Percentiles rank a stretch among this genome's conserved stretches.
These are phyloP conservation scores for Lordiphosa fenestrarum DNA, from an alignment of 2,888 invertebrate genomes.

Conservation along the genomic window DNA sequence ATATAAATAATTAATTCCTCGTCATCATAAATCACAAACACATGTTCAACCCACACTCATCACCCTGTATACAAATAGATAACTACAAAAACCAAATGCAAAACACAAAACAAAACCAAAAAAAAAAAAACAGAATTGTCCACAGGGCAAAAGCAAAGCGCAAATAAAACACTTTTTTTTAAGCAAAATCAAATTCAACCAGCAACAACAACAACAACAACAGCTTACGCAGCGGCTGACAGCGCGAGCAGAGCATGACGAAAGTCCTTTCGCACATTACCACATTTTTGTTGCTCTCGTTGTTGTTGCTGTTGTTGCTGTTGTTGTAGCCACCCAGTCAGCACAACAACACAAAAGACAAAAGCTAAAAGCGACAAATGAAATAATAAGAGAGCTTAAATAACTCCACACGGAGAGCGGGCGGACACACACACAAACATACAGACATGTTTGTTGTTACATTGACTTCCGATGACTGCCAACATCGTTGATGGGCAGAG, in stretches of 20 bases:
- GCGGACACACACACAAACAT: slow-evolving; percentile 16
- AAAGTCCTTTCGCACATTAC: slow-evolving; percentile 77
- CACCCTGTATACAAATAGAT: slow-evolving; percentile 38
- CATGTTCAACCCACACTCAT: slow-evolving; percentile 13
- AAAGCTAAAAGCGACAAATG: slow-evolving; percentile 76
- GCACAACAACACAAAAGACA: slow-evolving; percentile 72
- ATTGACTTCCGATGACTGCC: slow-evolving; percentile 76
- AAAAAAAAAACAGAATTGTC: slow-evolving; percentile 34
- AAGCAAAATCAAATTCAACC: slow-evolving; percentile 67
- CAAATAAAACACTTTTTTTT: slow-evolving; percentile 43
- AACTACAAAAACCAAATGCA: not conserved
- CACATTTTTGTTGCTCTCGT: slow-evolving; percentile 57
- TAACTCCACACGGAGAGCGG: slow-evolving; percentile 72
- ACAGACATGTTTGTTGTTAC: slow-evolving; percentile 71
- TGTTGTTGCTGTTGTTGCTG: slow-evolving; percentile 26
- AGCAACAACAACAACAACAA: slow-evolving; percentile 30
- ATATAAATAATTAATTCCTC: slow-evolving; percentile 20
- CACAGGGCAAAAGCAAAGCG: slow-evolving; percentile 42
- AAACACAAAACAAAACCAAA: slow-evolving; percentile 5
- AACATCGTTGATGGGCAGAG: slow-evolving; percentile 21
- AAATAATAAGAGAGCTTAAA: slow-evolving; percentile 76
- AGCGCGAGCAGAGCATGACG: slow-evolving; percentile 64
- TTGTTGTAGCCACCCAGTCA: slow-evolving; percentile 34
- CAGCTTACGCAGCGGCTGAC: slow-evolving; percentile 20
- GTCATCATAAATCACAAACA: slow-evolving; percentile 60